phyloP scores from a whole-genome alignment of 1,140 invertebrate genomes.

The Aphidius gifuensis region DNA sequence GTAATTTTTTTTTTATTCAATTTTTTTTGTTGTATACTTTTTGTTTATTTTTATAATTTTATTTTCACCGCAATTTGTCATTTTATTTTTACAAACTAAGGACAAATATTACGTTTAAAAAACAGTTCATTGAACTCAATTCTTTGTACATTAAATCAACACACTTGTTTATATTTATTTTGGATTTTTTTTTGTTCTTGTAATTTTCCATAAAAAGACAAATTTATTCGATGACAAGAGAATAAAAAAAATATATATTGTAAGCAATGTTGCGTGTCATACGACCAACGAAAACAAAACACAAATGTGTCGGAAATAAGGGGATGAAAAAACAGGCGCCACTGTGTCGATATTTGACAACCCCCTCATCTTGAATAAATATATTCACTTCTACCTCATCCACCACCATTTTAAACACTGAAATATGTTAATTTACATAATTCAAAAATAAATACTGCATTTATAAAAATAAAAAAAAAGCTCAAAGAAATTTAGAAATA shows the following conservation, averaged over 20 bases:
- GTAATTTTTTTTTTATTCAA: conserved; percentile 9
- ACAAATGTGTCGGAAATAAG: conserved; percentile 49
- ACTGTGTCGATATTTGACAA: conserved; percentile 37
- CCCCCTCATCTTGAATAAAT: neutral
- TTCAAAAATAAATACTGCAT: neutral
- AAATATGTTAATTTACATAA: neutral
- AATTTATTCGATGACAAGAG: conserved; percentile 10
- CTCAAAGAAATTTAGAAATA: too few relatives aligned
- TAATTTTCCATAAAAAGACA: conserved; percentile 3
- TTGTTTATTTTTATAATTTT: too few relatives aligned
- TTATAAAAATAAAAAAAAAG: too few relatives aligned
- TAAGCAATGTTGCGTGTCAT: conserved; percentile 27
- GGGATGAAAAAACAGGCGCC: conserved; percentile 39
- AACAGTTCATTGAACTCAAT: conserved; percentile 8
- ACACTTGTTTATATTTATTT: conserved; percentile 12
- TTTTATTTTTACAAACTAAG: conserved; percentile 6
- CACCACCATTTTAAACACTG: neutral
- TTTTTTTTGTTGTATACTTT: neutral
- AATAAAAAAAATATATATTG: conserved; percentile 6
- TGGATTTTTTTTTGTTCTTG: conserved; percentile 4
- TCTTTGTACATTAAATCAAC: neutral
- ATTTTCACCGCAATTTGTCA: neutral
- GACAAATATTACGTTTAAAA: conserved; percentile 2
- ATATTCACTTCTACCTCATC: neutral
- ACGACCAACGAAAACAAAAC: conserved; percentile 42